phyloP scores from a whole-genome alignment of 1,140 invertebrate species.

The Thalassaphorura encarpata region DNA sequence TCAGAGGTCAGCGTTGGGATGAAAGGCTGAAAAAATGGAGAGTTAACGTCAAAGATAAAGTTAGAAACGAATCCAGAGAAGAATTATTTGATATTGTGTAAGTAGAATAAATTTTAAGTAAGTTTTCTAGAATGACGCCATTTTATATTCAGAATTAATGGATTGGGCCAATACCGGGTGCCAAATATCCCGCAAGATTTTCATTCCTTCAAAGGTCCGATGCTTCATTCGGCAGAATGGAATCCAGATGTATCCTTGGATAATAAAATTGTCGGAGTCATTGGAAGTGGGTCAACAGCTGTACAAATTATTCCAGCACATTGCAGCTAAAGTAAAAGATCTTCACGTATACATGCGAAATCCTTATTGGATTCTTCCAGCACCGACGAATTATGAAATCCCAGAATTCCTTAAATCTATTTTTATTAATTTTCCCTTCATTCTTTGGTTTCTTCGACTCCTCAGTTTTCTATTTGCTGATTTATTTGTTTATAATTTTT shows the following conservation, averaged over 20 bases:
- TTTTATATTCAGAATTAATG: conserved; percentile 17
- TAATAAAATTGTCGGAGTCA: conserved; percentile 16
- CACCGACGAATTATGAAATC: conserved; percentile 9
- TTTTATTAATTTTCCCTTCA: conserved; percentile 6
- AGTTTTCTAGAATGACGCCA: neutral
- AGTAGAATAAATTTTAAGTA: conserved; percentile 1
- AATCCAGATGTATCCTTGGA: conserved; percentile 4
- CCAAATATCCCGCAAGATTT: conserved; percentile 19
- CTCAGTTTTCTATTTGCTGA: conserved; percentile 8
- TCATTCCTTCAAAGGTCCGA: conserved; percentile 12
- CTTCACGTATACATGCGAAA: conserved; percentile 21
- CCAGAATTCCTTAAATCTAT: neutral
- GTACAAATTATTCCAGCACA: conserved; percentile 23
- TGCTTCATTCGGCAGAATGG: conserved; percentile 24
- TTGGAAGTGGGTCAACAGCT: conserved; percentile 18
- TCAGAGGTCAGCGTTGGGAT: conserved; percentile 10
- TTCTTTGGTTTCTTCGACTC: neutral
- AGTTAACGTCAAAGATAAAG: neutral
- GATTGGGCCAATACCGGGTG: conserved; percentile 1
- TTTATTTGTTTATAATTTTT: neutral
- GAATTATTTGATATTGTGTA: conserved; percentile 14
- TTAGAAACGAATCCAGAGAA: neutral
- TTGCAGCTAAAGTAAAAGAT: conserved; percentile 16
- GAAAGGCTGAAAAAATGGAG: conserved; percentile 18
- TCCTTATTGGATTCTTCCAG: conserved; percentile 10